Evolutionary conservation across 2,113 vertebrate species (phyloP).

Genomic region (Oreotragus oreotragus): DNA sequence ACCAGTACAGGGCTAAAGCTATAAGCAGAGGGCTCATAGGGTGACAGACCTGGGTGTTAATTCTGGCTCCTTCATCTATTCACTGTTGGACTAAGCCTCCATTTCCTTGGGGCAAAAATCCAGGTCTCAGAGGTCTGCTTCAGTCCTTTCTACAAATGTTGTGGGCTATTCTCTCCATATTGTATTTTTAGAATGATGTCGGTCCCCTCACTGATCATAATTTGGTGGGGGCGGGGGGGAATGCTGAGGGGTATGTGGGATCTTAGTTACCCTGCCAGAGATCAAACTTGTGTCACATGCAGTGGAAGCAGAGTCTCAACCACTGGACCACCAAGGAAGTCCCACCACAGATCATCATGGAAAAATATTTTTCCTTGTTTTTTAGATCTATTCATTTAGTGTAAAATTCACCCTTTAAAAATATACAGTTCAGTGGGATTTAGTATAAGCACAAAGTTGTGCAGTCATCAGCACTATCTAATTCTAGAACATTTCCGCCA

Average conservation of each 20-base stretch:
- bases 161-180: neutral
- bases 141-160: neutral
- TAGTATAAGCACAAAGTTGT: neutral
- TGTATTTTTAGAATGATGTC: neutral
- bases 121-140: neutral
- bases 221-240: neutral
- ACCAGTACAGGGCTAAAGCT: neutral
- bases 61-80: neutral
- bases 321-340: neutral
- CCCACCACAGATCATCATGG: neutral
- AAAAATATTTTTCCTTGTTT: neutral
- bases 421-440: neutral
- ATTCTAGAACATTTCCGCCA: neutral
- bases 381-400: neutral
- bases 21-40: neutral
- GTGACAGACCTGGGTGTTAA: neutral
- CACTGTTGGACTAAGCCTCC: neutral
- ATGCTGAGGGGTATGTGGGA: neutral
- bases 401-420: neutral
- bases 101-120: neutral
- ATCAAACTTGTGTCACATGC: neutral
- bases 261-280: neutral
- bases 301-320: neutral
- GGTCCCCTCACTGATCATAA: neutral
- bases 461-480: neutral